phyloP scores from a whole-genome alignment of 2,797 vertebrate species.

The Notolabrus celidotus region DNA sequence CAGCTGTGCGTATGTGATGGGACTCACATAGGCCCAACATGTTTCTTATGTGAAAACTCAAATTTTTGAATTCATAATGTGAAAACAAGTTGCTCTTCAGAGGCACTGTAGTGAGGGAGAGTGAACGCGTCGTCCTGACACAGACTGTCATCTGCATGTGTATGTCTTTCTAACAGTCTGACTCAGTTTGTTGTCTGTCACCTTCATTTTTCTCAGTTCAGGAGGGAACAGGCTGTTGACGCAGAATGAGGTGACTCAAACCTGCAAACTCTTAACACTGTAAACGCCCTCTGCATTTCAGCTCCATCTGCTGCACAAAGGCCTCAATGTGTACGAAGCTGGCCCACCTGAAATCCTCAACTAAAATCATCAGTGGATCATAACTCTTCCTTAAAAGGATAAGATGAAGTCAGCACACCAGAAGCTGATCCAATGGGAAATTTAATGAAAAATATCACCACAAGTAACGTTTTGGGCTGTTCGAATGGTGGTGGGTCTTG shows the following conservation, averaged over 20 bases:
- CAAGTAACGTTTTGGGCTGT: no score
- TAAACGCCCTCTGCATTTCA: constrained; percentile 16
- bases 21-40: no score
- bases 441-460: no score
- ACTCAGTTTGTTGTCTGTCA: constrained; percentile 59
- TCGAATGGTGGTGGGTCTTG: no score
- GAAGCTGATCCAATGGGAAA: no score
- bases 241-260: constrained; percentile 50
- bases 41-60: not conserved
- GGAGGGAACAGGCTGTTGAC: constrained; percentile 49
- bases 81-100: constrained; percentile 11
- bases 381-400: no score
- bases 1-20: not conserved
- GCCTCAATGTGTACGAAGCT: not conserved
- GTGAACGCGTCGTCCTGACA: constrained; percentile 53
- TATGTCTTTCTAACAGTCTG: constrained; percentile 36
- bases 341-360: not conserved
- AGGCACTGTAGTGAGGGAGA: constrained; percentile 10
- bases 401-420: no score
- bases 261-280: constrained; percentile 20
- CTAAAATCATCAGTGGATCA: no score
- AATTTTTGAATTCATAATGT: constrained; percentile 27
- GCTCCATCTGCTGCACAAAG: constrained; percentile 16
- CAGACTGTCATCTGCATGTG: constrained; percentile 57
- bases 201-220: constrained; percentile 48